Conservation (phyloP, 2,888 invertebrate species). For the Ectropis crepuscularia region DNA sequence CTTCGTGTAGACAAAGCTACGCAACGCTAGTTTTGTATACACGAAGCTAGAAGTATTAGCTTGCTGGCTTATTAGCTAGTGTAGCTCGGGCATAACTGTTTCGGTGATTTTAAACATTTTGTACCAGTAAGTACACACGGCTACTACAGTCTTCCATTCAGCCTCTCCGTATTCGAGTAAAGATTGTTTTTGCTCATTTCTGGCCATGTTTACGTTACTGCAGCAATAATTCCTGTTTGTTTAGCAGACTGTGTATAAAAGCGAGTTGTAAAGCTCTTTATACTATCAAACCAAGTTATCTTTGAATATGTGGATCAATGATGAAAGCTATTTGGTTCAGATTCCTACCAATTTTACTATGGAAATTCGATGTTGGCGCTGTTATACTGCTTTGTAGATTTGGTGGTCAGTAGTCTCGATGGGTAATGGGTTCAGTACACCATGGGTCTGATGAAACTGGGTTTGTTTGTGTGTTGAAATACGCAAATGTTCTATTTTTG, state of each 20-base stretch:
- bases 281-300: neutral
- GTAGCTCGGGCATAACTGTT: no score
- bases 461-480: conserved; percentile 17
- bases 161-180: neutral
- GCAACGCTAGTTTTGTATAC: no score
- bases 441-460: conserved; percentile 10
- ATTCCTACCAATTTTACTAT: neutral
- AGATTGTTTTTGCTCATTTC: conserved; percentile 3
- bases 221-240: conserved; percentile 5
- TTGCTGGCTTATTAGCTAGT: no score
- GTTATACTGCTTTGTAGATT: neutral
- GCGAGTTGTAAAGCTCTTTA: conserved; percentile 9
- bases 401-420: neutral
- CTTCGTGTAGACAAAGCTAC: no score
- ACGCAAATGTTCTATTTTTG: conserved; percentile 2
- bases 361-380: neutral
- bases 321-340: neutral
- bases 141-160: no score
- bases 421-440: conserved; percentile 19
- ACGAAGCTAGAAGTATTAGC: no score
- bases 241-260: conserved; percentile 1
- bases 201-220: neutral
- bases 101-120: no score
- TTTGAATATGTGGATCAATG: neutral
- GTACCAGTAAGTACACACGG: no score